phyloP scores from a whole-genome alignment of 92 coral and sea anemone species.

The Parazoanthus darwini region DNA sequence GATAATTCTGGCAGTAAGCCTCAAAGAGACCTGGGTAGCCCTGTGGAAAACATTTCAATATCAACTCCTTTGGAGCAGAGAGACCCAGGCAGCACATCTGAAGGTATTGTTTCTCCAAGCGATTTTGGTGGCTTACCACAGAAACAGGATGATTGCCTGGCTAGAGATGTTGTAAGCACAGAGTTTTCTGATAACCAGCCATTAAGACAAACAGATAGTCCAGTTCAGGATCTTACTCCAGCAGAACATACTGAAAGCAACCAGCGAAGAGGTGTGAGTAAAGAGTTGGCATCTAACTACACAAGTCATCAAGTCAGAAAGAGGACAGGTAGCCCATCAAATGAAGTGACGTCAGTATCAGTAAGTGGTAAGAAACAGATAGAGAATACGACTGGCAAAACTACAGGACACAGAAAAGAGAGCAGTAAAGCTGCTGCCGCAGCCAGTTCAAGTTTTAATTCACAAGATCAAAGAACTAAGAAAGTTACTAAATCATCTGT shows the following conservation, averaged over 20 bases:
- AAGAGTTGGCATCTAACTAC: background rate
- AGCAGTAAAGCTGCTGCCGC: background rate
- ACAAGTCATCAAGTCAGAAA: background rate
- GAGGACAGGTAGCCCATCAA: background rate
- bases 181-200: background rate
- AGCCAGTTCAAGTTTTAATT: conserved; percentile 7
- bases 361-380: background rate
- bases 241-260: conserved; percentile 14
- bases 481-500: background rate
- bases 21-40: background rate
- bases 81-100: background rate
- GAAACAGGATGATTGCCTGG: background rate
- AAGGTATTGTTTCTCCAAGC: background rate
- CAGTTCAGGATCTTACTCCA: conserved; percentile 1
- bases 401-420: background rate
- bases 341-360: background rate
- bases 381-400: background rate
- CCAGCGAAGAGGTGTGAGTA: background rate
- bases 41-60: background rate
- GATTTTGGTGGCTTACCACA: background rate
- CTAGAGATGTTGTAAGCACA: background rate
- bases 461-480: background rate
- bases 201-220: background rate
- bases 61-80: conserved; percentile 3
- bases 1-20: background rate